Evolutionary conservation across 2,113 vertebrate genomes (phyloP).

Genomic region (Elephas maximus): DNA sequence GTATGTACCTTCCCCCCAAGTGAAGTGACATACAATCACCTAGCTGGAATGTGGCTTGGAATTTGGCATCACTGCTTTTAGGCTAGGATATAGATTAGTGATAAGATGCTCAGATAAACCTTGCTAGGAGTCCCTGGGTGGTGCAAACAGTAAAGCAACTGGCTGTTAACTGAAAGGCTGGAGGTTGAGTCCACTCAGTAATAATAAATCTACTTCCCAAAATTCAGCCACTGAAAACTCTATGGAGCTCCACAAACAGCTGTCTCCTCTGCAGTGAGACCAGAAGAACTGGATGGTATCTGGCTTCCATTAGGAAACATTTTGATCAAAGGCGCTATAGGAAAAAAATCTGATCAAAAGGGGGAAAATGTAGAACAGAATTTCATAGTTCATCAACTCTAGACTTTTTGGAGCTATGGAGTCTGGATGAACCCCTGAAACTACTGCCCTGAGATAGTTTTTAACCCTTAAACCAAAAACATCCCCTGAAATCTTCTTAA

Average conservation of each 20-base stretch:
- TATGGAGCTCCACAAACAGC: background rate
- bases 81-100: background rate
- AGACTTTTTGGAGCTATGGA: background rate
- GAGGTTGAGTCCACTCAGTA: background rate
- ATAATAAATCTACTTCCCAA: background rate
- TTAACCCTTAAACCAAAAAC: background rate
- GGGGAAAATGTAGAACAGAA: background rate
- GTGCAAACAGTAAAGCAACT: background rate
- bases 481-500: background rate
- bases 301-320: background rate
- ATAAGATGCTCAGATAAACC: slow-evolving; percentile 39
- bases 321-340: background rate
- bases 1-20: background rate
- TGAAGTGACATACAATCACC: slow-evolving; percentile 21
- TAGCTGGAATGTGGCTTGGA: background rate
- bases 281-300: background rate
- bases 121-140: background rate
- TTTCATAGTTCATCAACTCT: too few species aligned
- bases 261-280: background rate
- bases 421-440: background rate
- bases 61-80: background rate
- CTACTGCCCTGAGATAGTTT: background rate
- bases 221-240: background rate
- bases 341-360: background rate
- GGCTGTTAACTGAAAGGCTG: background rate